A percentile compares a stretch with the other conserved stretches of the same genome.
Evolutionary conservation across 2,113 vertebrate genomes (phyloP).

Genomic region (Rhineura floridana): DNA sequence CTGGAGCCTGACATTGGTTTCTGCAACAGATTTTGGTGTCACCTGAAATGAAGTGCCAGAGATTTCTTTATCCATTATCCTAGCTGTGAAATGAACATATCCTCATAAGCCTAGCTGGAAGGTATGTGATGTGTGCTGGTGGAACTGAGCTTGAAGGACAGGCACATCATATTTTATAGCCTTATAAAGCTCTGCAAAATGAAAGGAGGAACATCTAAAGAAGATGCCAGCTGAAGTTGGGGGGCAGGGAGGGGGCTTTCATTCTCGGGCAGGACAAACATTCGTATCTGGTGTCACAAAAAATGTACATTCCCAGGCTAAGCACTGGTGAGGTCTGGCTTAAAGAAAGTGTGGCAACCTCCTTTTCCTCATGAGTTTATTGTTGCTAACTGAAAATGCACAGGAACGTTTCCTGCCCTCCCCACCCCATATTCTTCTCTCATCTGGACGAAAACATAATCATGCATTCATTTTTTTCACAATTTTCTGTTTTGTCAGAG

Average conservation of each 20-base stretch:
- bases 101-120: slow-evolving; percentile 1
- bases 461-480: slow-evolving; percentile 26
- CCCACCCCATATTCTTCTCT: neutral
- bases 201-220: neutral
- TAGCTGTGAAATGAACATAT: neutral
- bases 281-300: neutral
- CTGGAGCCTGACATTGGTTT: neutral
- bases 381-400: neutral
- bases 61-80: slow-evolving; percentile 2
- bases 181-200: neutral
- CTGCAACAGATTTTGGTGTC: neutral
- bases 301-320: neutral
- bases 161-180: neutral
- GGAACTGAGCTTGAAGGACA: neutral
- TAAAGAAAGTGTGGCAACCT: neutral
- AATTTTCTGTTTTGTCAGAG: slow-evolving; percentile 27
- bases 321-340: neutral
- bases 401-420: neutral
- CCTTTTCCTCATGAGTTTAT: slow-evolving; percentile 16
- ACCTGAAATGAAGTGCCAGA: neutral
- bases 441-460: slow-evolving; percentile 8
- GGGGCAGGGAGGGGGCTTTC: neutral
- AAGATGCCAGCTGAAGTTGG: neutral
- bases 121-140: neutral
- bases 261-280: neutral